Evolutionary conservation across 1,140 invertebrate species (phyloP), one percentile per base, ranked within the genome.

Genomic region (Atopsyche davidsoni): DNA sequence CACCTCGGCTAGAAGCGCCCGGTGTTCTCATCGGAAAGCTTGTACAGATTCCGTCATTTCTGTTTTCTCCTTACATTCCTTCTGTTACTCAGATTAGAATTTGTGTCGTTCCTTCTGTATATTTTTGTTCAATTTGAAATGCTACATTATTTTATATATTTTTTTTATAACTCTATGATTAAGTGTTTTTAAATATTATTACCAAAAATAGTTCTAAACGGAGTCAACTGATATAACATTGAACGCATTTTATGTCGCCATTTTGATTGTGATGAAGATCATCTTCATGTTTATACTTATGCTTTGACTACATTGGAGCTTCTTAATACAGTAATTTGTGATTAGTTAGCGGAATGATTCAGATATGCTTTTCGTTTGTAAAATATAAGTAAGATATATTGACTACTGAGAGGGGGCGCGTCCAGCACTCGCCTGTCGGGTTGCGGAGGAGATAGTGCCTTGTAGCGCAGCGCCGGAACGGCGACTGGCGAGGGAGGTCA

Each of bases 131-230:
- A n/a, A n/a, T n/a, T n/a, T n/a, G n/a, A n/a, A n/a, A n/a, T n/a
- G n/a, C n/a, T 40, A 38, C 21, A 4, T 43, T 32, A 46, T 46
- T 46, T 46, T 21, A 46, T 21, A 46, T 46, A 17, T 46, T 18
- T 34, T 21, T 34, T 35, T 19, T 46, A 25, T 46, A 46, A 24
- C 6, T 6, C 45, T 38, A 38, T 24, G 13, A 24, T 42, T 42
- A 42, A 23, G 22, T 18, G n/a, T 13, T 16, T 19, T 39, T 17
- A 42, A 46, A 46, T 36, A 35, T 46, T 52, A 52, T 52, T 57
- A 47, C 55, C 55, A 57, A 57, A 57, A 52, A 57, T 57, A 57
- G 55, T 21, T 57, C 32, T 57, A 52, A 57, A 45, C 11, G 19
- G 35, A 34, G 41, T 32, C n/a, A 41, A 48, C 35, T 45, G 24